Evolutionary conservation across 1,140 invertebrate species (phyloP).

Genomic region (Philopotamus ludificatus): DNA sequence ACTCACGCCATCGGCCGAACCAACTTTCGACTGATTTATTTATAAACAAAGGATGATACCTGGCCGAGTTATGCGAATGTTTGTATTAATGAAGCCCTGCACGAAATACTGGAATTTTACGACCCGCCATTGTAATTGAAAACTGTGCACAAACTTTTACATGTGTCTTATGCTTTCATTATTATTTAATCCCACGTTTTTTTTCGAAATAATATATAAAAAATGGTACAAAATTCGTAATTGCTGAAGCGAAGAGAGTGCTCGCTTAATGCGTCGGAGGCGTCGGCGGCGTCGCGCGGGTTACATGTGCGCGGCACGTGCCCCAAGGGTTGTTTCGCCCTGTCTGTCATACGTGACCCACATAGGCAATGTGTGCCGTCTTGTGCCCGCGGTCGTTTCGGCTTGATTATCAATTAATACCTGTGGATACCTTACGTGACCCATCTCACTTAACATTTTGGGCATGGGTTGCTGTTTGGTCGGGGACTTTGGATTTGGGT

Average conservation of each 20-base stretch:
- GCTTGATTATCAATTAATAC: conserved; percentile 22
- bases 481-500: no score
- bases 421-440: conserved; percentile 10
- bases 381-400: conserved; percentile 6
- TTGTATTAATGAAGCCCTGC: no score
- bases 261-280: neutral
- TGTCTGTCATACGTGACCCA: conserved; percentile 15
- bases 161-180: no score
- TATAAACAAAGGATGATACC: conserved; percentile 14
- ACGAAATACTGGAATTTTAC: no score
- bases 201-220: no score
- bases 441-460: neutral
- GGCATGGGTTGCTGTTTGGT: no score
- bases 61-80: no score
- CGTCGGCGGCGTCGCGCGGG: neutral
- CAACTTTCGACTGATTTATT: conserved; percentile 40
- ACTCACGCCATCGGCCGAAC: conserved; percentile 10
- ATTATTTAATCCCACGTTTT: no score
- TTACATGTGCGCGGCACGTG: neutral
- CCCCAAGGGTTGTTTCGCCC: conserved; percentile 3
- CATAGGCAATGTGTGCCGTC: neutral
- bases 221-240: neutral
- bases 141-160: no score
- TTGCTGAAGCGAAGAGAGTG: neutral
- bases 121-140: no score